These are phyloP conservation scores for Podarcis muralis DNA, from an alignment of 2,113 vertebrate genomes.

Conservation along the genomic window DNA sequence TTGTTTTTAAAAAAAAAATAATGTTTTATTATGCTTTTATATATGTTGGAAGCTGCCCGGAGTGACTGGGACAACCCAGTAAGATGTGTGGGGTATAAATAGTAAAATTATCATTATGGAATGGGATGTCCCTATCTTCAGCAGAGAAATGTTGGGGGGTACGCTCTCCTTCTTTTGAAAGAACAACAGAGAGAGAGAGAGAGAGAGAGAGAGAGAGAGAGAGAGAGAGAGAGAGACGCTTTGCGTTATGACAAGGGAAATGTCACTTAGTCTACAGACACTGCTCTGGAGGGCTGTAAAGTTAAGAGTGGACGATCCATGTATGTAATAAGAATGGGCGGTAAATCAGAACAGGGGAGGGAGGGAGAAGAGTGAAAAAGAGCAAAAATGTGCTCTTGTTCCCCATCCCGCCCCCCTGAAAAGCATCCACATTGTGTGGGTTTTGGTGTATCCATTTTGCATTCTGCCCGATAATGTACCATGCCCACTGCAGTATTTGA, in stretches of 20 bases:
- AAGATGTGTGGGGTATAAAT: too few species aligned
- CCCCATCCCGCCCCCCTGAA: background rate
- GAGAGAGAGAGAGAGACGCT: too few species aligned
- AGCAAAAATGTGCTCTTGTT: background rate
- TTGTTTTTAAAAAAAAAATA: too few species aligned
- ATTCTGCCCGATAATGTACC: constrained; percentile 63
- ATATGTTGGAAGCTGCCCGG: too few species aligned
- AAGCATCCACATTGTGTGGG: constrained; percentile 48
- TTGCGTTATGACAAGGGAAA: background rate
- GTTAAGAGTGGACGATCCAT: constrained; percentile 42
- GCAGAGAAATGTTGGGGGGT: too few species aligned
- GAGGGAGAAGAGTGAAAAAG: constrained; percentile 7
- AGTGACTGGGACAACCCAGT: too few species aligned
- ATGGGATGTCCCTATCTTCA: too few species aligned
- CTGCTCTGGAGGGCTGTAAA: background rate
- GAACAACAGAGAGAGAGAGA: too few species aligned
- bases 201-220: too few species aligned
- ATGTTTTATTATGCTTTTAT: too few species aligned
- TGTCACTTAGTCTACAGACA: too few species aligned
- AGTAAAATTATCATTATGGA: too few species aligned
- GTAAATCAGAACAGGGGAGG: constrained; percentile 29
- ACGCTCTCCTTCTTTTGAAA: background rate
- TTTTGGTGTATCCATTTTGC: constrained; percentile 65
- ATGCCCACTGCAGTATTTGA: constrained; percentile 53
- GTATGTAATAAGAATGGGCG: constrained; percentile 47